Conservation (phyloP, 2,888 invertebrate genomes). For the Brachynemurus nebulosus region DNA sequence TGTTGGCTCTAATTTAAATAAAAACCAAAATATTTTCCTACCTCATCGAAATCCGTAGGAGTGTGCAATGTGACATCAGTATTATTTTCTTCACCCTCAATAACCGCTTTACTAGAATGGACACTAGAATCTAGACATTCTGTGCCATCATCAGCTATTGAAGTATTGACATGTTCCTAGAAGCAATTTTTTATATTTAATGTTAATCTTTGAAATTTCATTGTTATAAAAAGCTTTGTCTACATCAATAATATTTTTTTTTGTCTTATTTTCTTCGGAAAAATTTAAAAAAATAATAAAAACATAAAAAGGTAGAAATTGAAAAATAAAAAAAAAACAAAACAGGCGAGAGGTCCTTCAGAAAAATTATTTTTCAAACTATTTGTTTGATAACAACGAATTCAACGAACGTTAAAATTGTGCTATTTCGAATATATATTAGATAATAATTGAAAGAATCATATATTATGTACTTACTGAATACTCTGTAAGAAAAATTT, state of each 20-base stretch:
- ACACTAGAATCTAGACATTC: constrained; percentile 13
- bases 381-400: no score
- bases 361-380: no score
- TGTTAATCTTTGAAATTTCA: background rate
- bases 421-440: no score
- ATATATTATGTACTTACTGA: constrained; percentile 14
- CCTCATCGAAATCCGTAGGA: constrained; percentile 11
- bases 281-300: no score
- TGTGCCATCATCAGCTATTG: constrained; percentile 12
- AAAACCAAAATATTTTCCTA: background rate
- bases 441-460: no score
- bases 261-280: no score
- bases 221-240: background rate
- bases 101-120: constrained; percentile 12
- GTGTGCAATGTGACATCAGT: constrained; percentile 11
- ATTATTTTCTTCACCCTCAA: constrained; percentile 14
- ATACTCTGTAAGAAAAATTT: constrained; percentile 12
- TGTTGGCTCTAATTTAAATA: background rate
- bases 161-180: constrained; percentile 13
- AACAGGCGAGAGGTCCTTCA: no score
- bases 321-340: background rate
- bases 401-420: no score
- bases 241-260: no score
- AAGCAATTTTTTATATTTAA: constrained; percentile 9
- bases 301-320: background rate